Percentiles rank a stretch among this genome's conserved stretches.
These are phyloP conservation scores for Mactra quadrangularis DNA, from an alignment of 1,140 invertebrate species.

Conservation along the genomic window DNA sequence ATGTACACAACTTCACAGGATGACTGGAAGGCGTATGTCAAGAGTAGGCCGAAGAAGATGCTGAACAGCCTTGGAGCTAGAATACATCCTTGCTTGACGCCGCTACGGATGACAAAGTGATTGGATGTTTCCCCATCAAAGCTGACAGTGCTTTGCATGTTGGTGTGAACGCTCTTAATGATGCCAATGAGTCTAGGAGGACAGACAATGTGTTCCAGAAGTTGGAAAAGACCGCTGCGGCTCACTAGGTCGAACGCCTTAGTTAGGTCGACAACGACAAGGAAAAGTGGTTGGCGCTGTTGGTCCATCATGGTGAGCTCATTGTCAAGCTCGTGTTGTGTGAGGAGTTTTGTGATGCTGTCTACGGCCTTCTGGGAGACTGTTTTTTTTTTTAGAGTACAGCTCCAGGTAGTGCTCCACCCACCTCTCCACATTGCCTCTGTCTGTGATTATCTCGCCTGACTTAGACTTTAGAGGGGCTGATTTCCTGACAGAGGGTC, in stretches of 20 bases:
- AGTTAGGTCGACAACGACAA: slow-evolving; percentile 39
- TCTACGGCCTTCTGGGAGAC: slow-evolving; percentile 20
- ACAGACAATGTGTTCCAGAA: slow-evolving; percentile 38
- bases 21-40: slow-evolving; percentile 18
- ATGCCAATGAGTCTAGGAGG: slow-evolving; percentile 38
- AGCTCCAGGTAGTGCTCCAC: slow-evolving; percentile 3
- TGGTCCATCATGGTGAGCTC: neutral
- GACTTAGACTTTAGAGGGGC: slow-evolving; percentile 4
- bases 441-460: slow-evolving; percentile 5
- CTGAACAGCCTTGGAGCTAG: slow-evolving; percentile 28
- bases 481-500: neutral
- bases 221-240: slow-evolving; percentile 44
- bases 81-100: slow-evolving; percentile 20
- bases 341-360: neutral
- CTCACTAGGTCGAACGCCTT: slow-evolving; percentile 58
- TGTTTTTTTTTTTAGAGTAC: neutral
- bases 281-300: slow-evolving; percentile 22
- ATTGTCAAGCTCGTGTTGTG: slow-evolving; percentile 22
- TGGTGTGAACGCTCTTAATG: neutral
- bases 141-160: slow-evolving; percentile 11
- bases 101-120: neutral
- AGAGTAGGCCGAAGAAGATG: slow-evolving; percentile 39
- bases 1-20: slow-evolving; percentile 17
- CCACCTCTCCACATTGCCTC: neutral
- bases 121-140: too few species aligned